These are phyloP conservation scores for Cottus gobio DNA, from an alignment of 2,113 vertebrate genomes.

Conservation along the genomic window DNA sequence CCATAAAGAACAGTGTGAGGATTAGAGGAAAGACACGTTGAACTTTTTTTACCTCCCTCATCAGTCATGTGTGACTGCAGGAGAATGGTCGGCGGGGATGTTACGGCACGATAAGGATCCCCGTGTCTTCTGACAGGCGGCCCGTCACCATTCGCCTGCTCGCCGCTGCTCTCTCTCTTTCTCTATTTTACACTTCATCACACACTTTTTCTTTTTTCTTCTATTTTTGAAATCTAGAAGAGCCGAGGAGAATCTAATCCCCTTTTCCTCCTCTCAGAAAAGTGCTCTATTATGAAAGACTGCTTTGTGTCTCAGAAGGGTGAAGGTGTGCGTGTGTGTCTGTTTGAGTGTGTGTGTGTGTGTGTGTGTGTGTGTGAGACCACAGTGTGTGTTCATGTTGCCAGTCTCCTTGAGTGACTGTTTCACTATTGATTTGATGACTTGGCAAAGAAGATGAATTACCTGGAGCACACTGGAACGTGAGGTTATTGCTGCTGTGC, in stretches of 20 bases:
- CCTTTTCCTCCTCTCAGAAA: constrained; percentile 24
- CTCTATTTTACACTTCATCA: constrained; percentile 51
- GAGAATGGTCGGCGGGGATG: constrained; percentile 32
- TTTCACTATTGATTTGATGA: constrained; percentile 64
- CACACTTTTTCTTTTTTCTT: not conserved
- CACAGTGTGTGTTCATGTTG: constrained; percentile 44
- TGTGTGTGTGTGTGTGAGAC: constrained; percentile 38
- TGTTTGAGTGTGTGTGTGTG: constrained; percentile 33
- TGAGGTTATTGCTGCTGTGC: constrained; percentile 53
- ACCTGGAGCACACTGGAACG: constrained; percentile 37
- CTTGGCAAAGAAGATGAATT: constrained; percentile 74
- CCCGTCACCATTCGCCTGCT: constrained; percentile 13
- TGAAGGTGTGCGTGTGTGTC: constrained; percentile 54
- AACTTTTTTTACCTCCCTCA: constrained; percentile 64
- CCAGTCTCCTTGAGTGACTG: constrained; percentile 55
- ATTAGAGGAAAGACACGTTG: constrained; percentile 60
- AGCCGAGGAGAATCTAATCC: constrained; percentile 32
- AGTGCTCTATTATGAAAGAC: constrained; percentile 47
- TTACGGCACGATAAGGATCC: constrained; percentile 24
- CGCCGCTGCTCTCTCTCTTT: constrained; percentile 5
- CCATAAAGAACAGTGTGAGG: constrained; percentile 57
- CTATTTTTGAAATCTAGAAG: constrained; percentile 10
- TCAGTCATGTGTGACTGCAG: constrained; percentile 61
- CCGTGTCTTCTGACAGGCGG: constrained; percentile 40
- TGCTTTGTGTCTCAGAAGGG: constrained; percentile 38